Conservation (phyloP, 2,113 vertebrate species). For the Recurvirostra avosetta region DNA sequence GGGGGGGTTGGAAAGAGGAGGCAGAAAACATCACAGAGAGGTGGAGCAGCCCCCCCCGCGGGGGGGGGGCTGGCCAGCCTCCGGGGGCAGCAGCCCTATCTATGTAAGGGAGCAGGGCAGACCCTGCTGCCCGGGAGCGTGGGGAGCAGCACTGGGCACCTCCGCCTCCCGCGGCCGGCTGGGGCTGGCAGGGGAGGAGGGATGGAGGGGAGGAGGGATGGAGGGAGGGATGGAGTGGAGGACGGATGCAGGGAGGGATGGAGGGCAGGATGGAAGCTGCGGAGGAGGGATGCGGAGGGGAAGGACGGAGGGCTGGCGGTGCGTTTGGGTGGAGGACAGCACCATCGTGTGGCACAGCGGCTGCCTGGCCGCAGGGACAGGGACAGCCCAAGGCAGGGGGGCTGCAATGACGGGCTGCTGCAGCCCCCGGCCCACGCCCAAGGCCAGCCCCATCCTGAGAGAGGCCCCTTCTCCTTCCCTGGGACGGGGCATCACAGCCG, state of each 20-base stretch:
- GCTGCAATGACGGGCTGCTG: not conserved
- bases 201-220: not conserved
- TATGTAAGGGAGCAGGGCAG: not conserved
- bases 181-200: not conserved
- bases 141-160: not conserved
- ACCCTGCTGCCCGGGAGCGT: not conserved
- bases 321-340: constrained; percentile 33
- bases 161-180: too few relatives aligned
- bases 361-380: not conserved
- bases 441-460: not conserved
- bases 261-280: not conserved
- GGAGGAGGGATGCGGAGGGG: not conserved
- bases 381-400: not conserved
- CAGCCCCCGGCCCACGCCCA: not conserved
- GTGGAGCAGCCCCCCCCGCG: not conserved
- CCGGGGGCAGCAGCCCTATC: too few relatives aligned
- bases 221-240: not conserved
- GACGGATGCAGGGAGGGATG: not conserved
- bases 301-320: not conserved
- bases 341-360: constrained; percentile 33
- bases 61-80: not conserved
- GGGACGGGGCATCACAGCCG: not conserved
- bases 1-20: not conserved
- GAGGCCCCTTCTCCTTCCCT: not conserved
- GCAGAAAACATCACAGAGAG: not conserved